phyloP scores from a whole-genome alignment of 2,113 vertebrate species.

The Podiceps cristatus region DNA sequence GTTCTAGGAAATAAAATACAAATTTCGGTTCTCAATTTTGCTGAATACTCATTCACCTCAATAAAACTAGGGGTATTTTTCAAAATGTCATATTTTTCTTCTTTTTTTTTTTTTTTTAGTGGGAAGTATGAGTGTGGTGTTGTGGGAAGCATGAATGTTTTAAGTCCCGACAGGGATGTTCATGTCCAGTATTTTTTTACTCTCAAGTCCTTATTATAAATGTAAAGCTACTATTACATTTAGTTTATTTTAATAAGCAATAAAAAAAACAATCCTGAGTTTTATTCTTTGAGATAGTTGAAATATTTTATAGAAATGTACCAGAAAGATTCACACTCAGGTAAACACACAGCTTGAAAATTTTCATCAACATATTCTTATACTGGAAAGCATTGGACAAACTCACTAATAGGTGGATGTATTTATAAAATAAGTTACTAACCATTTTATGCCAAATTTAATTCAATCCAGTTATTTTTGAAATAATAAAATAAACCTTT shows the following conservation, averaged over 20 bases:
- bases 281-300: background rate
- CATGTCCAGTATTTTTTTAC: background rate
- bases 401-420: background rate
- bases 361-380: background rate
- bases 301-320: background rate
- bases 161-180: background rate
- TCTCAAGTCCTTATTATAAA: background rate
- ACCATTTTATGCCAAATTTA: background rate
- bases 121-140: background rate
- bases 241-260: background rate
- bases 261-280: background rate
- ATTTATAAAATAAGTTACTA: background rate
- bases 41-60: fast-evolving
- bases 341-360: background rate
- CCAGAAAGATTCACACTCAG: background rate
- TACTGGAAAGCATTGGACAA: background rate
- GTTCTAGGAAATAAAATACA: background rate
- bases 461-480: background rate
- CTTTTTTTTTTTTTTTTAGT: background rate
- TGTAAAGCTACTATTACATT: background rate
- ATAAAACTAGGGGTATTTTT: background rate
- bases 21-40: background rate
- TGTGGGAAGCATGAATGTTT: background rate
- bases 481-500: background rate
- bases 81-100: background rate